Percentiles rank a stretch among this genome's conserved stretches.
phyloP scores from a whole-genome alignment of 2,797 vertebrate genomes.

The Falco cherrug region DNA sequence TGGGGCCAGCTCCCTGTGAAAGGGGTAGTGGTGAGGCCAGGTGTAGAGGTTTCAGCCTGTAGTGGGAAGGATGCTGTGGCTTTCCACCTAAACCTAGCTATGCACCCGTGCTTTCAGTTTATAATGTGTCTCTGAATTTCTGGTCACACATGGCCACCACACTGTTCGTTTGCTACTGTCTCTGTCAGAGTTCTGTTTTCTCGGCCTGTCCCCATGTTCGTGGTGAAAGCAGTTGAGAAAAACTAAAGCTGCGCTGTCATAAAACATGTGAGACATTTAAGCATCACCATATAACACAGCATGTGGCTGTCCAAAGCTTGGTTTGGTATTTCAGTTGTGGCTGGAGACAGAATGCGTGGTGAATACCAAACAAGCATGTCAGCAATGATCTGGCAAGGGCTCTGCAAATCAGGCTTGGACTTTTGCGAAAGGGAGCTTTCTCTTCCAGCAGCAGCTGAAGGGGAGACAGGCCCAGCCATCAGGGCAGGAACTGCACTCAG shows the following conservation, averaged over 20 bases:
- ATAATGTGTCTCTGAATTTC: not conserved
- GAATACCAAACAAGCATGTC: not conserved
- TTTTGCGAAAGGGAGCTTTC: not conserved
- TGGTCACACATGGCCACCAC: not conserved
- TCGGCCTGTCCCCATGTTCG: not conserved
- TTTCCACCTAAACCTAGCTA: not conserved
- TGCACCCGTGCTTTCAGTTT: not conserved
- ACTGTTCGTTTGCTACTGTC: not conserved
- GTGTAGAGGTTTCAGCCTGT: not conserved
- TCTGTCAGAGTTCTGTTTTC: not conserved
- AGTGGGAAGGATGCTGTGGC: not conserved
- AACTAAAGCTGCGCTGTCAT: not conserved
- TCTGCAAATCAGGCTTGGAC: not conserved
- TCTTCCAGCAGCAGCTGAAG: not conserved
- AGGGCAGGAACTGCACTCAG: not conserved
- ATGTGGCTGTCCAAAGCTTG: not conserved
- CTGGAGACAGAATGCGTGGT: not conserved
- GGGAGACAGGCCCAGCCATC: too few species aligned
- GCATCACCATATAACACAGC: not conserved
- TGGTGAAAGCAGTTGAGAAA: not conserved
- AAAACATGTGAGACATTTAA: not conserved
- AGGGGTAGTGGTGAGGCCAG: not conserved
- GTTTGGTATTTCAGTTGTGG: not conserved
- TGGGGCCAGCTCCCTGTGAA: not conserved
- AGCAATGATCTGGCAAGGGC: not conserved